Evolutionary conservation across 2,113 vertebrate species (phyloP).

Genomic region (Pseudolaguvia tuberculata): DNA sequence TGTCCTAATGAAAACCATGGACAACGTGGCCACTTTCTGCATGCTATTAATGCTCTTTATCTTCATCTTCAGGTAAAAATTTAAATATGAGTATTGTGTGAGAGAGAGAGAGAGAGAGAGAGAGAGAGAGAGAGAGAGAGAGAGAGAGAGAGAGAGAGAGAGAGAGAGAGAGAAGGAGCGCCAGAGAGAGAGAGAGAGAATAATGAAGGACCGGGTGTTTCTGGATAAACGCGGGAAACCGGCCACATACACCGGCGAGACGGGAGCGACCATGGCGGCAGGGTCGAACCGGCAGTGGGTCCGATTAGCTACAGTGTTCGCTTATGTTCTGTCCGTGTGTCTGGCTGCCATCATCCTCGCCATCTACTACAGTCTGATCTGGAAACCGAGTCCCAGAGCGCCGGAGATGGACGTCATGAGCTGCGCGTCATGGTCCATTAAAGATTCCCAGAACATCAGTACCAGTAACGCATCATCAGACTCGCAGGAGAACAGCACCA

Average conservation of each 20-base stretch:
- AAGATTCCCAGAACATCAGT: background rate
- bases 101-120: no score
- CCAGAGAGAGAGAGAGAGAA: background rate
- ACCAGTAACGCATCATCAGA: constrained; percentile 8
- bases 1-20: constrained; percentile 98
- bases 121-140: no score
- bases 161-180: background rate
- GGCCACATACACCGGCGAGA: constrained; percentile 83
- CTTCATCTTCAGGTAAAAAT: constrained; percentile 98
- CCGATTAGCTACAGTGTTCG: constrained; percentile 81
- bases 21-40: constrained; percentile 97
- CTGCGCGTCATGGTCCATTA: background rate
- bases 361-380: constrained; percentile 84
- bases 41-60: constrained; percentile 99
- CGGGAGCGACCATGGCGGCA: constrained; percentile 84
- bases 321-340: constrained; percentile 82
- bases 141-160: no score
- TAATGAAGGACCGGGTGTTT: constrained; percentile 69
- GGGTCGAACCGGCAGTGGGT: constrained; percentile 88
- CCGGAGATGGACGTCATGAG: constrained; percentile 9
- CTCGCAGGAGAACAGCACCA: background rate
- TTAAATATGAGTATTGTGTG: no score
- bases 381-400: constrained; percentile 69
- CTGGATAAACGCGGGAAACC: constrained; percentile 76
- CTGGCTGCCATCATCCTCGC: constrained; percentile 82